Percentiles rank a stretch among this genome's conserved stretches.
These are phyloP conservation scores for Fopius arisanus DNA, from an alignment of 1,140 invertebrate genomes.

Conservation along the genomic window DNA sequence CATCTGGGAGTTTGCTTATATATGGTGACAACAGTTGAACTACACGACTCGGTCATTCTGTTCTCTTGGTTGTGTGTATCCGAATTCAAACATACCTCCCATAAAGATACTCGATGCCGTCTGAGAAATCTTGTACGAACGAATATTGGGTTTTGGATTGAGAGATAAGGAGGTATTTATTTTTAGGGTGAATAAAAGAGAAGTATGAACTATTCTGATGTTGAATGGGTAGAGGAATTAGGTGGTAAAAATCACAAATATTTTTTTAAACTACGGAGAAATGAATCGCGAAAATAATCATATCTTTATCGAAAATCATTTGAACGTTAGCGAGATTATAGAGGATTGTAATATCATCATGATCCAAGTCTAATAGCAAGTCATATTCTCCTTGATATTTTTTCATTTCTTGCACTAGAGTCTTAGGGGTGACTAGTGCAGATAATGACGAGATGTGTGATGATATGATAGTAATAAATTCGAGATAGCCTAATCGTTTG, in stretches of 20 bases:
- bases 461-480: background rate
- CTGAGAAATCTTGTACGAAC: conserved; percentile 23
- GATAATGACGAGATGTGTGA: conserved; percentile 22
- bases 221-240: too few species aligned
- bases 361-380: background rate
- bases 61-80: background rate
- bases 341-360: too few species aligned
- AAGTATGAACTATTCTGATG: too few species aligned
- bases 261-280: too few species aligned
- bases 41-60: background rate
- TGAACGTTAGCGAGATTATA: too few species aligned
- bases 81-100: background rate
- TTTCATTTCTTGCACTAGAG: conserved; percentile 40
- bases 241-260: too few species aligned
- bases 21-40: background rate
- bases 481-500: too few species aligned
- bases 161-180: conserved; percentile 13
- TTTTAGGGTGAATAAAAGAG: too few species aligned
- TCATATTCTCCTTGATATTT: conserved; percentile 35
- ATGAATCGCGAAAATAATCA: too few species aligned
- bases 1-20: background rate
- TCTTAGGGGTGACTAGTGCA: conserved; percentile 32
- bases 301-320: too few species aligned
- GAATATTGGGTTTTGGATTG: too few species aligned
- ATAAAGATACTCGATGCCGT: conserved; percentile 1